Base-by-base conservation (phyloP, 37 sponge, comb jelly and placozoan genomes). In the Beroe forskalii region DNA sequence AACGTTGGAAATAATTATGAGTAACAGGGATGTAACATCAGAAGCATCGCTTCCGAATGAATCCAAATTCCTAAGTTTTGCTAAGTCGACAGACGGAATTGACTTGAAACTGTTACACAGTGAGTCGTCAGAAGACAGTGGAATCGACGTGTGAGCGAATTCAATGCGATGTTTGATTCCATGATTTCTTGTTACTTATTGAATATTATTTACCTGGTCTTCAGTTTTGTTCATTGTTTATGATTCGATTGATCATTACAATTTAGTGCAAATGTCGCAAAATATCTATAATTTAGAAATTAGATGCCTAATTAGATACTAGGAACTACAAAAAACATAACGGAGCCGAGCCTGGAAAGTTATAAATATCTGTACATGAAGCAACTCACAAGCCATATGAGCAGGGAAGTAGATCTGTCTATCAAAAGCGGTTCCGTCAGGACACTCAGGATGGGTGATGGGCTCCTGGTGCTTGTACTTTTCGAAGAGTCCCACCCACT, bases 401-500 rank as follows among this genome's bases (percentile, higher is more conserved):
- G 14, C 0, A 30, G 86, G 86, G 35, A 80, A 3, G 86, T 80
- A 80, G 44, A 80, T 80, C 55, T 80, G 86, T 20, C 86, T 41
- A 24, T 80, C 86, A 25, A 33, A 80, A 9, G 86, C 86, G n/a
- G 86, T 80, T 1, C 86, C 86, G 30, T 80, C 86, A 40, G 86
- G 86, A 25, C 55, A 80, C 55, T 44, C 44, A 4, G 86, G 86
- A 38, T 80, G 86, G 55, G 42, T 80, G 55, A 80, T 80, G 3
- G 86, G 86, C 42, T 80, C 86, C 9, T 32, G 86, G 40, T 80
- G 86, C 40, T 80, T 80, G 86, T 80, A 80, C 30, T 80, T 80
- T 24, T 80, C 86, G 31, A 28, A 80, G 28, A 80, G 44, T 1
- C 86, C 86, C 1, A 80, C 86, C 43, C 86, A 35, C 48, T 80